A percentile compares a stretch with the other conserved stretches of the same genome.
phyloP scores from a whole-genome alignment of 2,888 invertebrate genomes.

The Cerceris ruficornis region DNA sequence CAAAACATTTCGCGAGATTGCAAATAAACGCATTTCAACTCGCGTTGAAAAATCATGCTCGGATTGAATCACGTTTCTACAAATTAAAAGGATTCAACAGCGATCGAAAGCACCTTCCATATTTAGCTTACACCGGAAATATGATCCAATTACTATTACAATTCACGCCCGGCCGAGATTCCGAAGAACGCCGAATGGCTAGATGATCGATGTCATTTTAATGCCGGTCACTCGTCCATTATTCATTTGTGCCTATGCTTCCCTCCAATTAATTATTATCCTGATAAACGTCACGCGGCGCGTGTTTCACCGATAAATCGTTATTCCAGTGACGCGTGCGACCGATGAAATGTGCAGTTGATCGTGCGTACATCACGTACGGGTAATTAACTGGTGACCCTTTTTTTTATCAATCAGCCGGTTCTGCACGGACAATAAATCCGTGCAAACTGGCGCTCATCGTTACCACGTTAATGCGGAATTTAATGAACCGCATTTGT shows the following conservation, averaged over 20 bases:
- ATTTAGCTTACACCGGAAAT: not conserved
- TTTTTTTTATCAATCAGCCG: slow-evolving; percentile 3
- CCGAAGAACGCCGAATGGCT: slow-evolving; percentile 28
- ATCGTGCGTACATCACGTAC: slow-evolving; percentile 32
- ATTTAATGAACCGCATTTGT: slow-evolving; percentile 30
- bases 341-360: slow-evolving; percentile 53
- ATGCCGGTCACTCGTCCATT: slow-evolving; percentile 48
- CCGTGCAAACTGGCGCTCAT: not conserved
- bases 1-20: too few species aligned
- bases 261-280: slow-evolving; percentile 67
- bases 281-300: slow-evolving; percentile 58
- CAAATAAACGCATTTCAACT: too few species aligned
- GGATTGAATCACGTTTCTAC: too few species aligned
- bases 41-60: too few species aligned
- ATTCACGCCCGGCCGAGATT: slow-evolving; percentile 4
- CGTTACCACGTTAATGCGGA: slow-evolving; percentile 20
- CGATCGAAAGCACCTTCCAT: too few species aligned
- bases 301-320: slow-evolving; percentile 51
- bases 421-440: slow-evolving; percentile 14
- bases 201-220: slow-evolving; percentile 55
- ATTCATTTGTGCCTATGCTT: slow-evolving; percentile 49
- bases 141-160: slow-evolving; percentile 9
- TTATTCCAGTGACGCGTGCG: slow-evolving; percentile 38
- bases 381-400: slow-evolving; percentile 34
- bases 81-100: too few species aligned